These are phyloP conservation scores for Notolabrus celidotus DNA, from an alignment of 2,797 vertebrate species.

Conservation along the genomic window DNA sequence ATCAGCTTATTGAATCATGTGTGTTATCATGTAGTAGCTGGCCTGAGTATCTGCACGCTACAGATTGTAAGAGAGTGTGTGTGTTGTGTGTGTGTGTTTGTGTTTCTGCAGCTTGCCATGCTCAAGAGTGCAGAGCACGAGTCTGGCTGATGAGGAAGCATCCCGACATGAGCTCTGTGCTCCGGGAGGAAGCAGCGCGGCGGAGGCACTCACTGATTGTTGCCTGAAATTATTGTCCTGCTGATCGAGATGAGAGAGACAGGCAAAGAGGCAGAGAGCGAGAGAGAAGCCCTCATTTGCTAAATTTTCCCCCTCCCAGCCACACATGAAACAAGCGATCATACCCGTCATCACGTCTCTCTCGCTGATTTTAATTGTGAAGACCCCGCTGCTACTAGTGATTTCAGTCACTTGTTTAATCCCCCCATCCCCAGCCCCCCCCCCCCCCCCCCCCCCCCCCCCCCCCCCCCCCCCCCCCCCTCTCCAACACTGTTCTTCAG, in stretches of 20 bases:
- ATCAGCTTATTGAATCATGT: neutral
- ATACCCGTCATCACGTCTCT: slow-evolving; percentile 33
- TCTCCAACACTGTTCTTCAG: slow-evolving; percentile 4
- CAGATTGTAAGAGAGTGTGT: neutral
- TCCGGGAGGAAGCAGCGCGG: slow-evolving; percentile 26
- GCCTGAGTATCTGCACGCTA: neutral
- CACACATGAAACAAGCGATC: slow-evolving; percentile 40
- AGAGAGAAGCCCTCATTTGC: slow-evolving; percentile 39
- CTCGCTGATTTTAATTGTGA: slow-evolving; percentile 64
- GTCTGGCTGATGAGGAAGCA: slow-evolving; percentile 52
- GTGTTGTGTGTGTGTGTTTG: neutral
- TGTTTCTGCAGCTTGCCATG: slow-evolving; percentile 7
- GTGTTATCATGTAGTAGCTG: neutral
- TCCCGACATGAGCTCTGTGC: slow-evolving; percentile 51
- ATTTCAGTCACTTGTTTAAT: slow-evolving; percentile 54
- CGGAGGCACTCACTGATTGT: slow-evolving; percentile 46
- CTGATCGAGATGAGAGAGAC: slow-evolving; percentile 40
- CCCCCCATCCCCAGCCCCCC: neutral
- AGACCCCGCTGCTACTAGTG: slow-evolving; percentile 48
- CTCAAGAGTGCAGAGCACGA: slow-evolving; percentile 13
- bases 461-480: neutral
- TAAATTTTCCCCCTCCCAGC: slow-evolving; percentile 43
- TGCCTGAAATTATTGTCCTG: slow-evolving; percentile 55
- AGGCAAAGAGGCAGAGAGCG: slow-evolving; percentile 4
- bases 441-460: no score